These are phyloP conservation scores for Machimus atricapillus DNA, from an alignment of 2,888 invertebrate species.

Conservation along the genomic window DNA sequence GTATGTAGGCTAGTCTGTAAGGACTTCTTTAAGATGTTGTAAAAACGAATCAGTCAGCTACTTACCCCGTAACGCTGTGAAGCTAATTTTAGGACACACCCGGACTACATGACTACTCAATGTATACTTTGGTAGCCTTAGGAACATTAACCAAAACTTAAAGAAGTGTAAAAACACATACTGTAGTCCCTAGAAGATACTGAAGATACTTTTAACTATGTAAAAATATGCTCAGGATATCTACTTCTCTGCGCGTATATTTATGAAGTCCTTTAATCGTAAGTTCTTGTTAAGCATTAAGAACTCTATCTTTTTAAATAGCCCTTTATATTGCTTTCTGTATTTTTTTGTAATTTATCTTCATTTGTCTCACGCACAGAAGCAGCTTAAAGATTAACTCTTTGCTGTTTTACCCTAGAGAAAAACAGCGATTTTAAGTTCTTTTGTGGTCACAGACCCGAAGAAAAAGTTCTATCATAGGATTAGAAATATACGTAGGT, in stretches of 20 bases:
- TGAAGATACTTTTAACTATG: neutral
- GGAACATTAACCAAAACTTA: neutral
- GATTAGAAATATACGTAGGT: neutral
- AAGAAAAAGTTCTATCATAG: neutral
- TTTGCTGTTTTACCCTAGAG: neutral
- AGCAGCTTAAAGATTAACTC: neutral
- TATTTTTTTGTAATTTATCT: neutral
- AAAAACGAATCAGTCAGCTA: constrained; percentile 23
- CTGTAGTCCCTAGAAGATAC: neutral
- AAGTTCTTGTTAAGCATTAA: neutral
- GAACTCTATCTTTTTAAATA: neutral
- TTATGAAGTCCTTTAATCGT: neutral
- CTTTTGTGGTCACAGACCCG: neutral
- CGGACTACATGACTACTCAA: constrained; percentile 5
- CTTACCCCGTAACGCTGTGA: neutral
- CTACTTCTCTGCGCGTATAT: neutral
- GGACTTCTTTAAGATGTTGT: constrained; percentile 19
- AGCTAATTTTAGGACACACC: constrained; percentile 5
- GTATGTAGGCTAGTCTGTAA: constrained; percentile 16
- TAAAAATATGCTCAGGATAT: neutral
- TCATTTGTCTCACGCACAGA: neutral
- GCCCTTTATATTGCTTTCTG: neutral
- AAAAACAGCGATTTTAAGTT: neutral
- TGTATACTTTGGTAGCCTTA: neutral
- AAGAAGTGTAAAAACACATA: neutral